phyloP scores from a whole-genome alignment of 2,888 invertebrate genomes.

The Sabatieria punctata region DNA sequence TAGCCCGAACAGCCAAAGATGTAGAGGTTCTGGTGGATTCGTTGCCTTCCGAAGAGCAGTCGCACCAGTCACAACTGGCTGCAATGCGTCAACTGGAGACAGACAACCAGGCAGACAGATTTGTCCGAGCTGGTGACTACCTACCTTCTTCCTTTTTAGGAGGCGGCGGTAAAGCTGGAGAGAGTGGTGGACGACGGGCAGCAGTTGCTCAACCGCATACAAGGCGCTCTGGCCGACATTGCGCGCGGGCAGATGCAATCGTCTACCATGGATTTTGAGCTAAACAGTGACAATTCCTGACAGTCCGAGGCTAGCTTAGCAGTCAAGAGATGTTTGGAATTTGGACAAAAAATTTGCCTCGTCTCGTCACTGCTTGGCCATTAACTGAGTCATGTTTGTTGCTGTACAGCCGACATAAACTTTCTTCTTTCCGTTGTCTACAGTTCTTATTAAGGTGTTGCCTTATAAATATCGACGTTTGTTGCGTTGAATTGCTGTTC shows the following conservation, averaged over 20 bases:
- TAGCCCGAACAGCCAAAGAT: constrained; percentile 88
- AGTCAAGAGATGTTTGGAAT: too few relatives aligned
- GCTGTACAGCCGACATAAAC: too few relatives aligned
- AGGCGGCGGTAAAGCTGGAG: constrained; percentile 67
- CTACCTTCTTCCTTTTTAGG: constrained; percentile 39
- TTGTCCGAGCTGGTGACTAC: neutral
- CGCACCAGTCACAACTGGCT: constrained; percentile 40
- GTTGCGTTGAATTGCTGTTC: too few relatives aligned
- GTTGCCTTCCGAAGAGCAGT: constrained; percentile 80
- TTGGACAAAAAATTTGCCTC: too few relatives aligned
- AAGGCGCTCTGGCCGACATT: constrained; percentile 74
- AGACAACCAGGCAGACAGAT: constrained; percentile 3
- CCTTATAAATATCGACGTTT: too few relatives aligned
- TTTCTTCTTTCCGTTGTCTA: too few relatives aligned
- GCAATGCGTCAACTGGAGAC: too few relatives aligned
- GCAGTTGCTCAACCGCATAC: constrained; percentile 64
- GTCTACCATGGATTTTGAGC: neutral
- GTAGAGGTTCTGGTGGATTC: constrained; percentile 91
- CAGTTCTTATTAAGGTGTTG: too few relatives aligned
- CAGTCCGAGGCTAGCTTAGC: too few relatives aligned
- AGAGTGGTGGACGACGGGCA: constrained; percentile 70
- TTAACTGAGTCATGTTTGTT: too few relatives aligned
- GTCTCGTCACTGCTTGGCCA: too few relatives aligned
- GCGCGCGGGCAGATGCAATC: constrained; percentile 62
- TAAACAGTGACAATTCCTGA: too few relatives aligned